Base-by-base conservation (phyloP, 2,113 vertebrate species). In the Saccopteryx leptura region DNA sequence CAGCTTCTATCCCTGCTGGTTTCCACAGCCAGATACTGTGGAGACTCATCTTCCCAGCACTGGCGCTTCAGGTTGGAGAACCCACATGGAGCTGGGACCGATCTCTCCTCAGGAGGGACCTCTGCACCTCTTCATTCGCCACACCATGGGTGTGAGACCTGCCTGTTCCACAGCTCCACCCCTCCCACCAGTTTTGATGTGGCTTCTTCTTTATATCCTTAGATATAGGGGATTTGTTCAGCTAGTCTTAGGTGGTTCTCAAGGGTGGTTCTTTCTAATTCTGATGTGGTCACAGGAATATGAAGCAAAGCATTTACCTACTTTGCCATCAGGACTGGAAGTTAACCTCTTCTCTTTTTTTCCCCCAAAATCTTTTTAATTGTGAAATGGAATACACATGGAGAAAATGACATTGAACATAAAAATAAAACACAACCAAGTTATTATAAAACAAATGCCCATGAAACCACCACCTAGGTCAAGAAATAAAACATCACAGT, bases 81-180 rank as follows among this genome's bases (percentile, higher is more conserved):
- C 15, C 48, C 4, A 0, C 11, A 15, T 15, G n/a, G n/a, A 21
- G 12, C n/a, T 80, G 54, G 56, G n/a, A 80, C n/a, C n/a, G 0
- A 1, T 39, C 11, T 60, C n/a, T 39, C 78, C 21, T 24, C 21
- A 39, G n/a, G 78, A 21, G 31, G 19, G 12, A 26, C 56, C 13
- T 9, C n/a, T 60, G 33, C 4, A 80, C n/a, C 56, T 74, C 71
- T 26, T 74, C 48, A 48, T 74, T 74, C 39, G 8, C 12, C 46
- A 74, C 71, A 74, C 71, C 46, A 14, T 74, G 21, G 39, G 21
- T 74, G 21, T 74, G 71, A 3, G 23, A 48, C 71, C 23, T 26
- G 23, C 23, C 4, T 24, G 13, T 74, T 74, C 71, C 9, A 48
- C 39, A 48, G 48, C 71, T 72, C n/a, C 33, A 21, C 23, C 46